Evolutionary conservation across 2,888 invertebrate species (phyloP), one percentile per base, ranked within the genome.

Genomic region (Formica aserva): DNA sequence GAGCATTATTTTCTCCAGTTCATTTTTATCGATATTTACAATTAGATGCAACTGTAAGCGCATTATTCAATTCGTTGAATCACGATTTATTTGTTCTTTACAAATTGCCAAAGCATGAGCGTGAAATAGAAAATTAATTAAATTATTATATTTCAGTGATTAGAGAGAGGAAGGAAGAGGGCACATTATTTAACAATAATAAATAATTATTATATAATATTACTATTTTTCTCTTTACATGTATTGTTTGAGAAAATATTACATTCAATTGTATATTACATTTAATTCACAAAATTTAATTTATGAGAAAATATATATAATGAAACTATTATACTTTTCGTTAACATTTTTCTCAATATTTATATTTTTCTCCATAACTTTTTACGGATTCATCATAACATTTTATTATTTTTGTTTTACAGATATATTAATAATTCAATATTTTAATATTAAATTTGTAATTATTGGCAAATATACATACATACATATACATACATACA

Each of bases 91-190:
- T 55, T 41, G 26, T 45, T 77, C 52, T 45, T 32, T 63, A 52
- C 35, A 62, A 52, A 81, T 57, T 77, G 52, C 26, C 35, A 45
- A 60, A 81, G 60, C 77, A 29, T 62, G n/a, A 48, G 26, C 5
- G n/a, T 29, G 26, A 75, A 80, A 38, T 26, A 35, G 77, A 45
- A 80, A 80, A 76, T 77, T 45, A 45, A 80, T 62, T 80, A 57
- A 80, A 77, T 77, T 60, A 45, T 60, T 62, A 35, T 62, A 22
- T 74, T 62, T 62, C 29, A 41, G 15, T 29, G 62, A 74, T 74
- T 74, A 74, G 29, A 8, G n/a, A n/a, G 52, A 2, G 52, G 15
- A 13, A 52, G 52, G n/a, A 8, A 8, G 4, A n/a, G 8, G n/a
- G n/a, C 6, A 29, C 13, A 26, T 22, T 57, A 38, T 60, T 38